These are phyloP conservation scores for Caradrina kadenii DNA, from an alignment of 2,888 invertebrate genomes.

Conservation along the genomic window DNA sequence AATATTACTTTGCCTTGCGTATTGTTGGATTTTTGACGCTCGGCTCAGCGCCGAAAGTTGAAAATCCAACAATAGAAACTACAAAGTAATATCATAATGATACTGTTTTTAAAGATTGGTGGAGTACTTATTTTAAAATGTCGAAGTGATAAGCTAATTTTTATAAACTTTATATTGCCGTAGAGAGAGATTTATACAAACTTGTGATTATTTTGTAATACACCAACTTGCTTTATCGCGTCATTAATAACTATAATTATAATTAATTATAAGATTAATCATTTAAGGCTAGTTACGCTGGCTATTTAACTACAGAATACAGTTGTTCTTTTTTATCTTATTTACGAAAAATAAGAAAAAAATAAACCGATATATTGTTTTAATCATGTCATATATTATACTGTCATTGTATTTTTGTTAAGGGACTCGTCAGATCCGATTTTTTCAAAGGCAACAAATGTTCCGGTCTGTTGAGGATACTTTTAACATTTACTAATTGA, in stretches of 20 bases:
- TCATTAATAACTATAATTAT: neutral
- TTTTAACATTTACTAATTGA: neutral
- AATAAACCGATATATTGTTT: conserved; percentile 25
- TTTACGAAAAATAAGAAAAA: conserved; percentile 32
- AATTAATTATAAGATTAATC: neutral
- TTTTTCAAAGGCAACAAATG: neutral
- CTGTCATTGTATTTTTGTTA: neutral
- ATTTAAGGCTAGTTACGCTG: conserved; percentile 54
- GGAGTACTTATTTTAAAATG: neutral
- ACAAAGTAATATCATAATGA: no score
- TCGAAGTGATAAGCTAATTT: neutral
- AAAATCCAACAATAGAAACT: no score
- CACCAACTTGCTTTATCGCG: conserved; percentile 11
- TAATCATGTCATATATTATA: conserved; percentile 15
- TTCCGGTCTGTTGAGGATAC: neutral
- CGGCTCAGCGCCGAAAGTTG: no score
- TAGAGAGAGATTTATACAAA: neutral
- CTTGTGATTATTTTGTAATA: neutral
- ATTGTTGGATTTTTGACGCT: no score
- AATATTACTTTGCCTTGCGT: no score
- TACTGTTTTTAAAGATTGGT: no score
- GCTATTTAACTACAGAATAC: conserved; percentile 36
- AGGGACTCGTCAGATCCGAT: neutral
- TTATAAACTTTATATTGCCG: no score
- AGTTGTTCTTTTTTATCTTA: conserved; percentile 8